These are phyloP conservation scores for Aurelia sp. DNA, from an alignment of 30 jellyfish, hydroid and myxozoan genomes.

Conservation along the genomic window DNA sequence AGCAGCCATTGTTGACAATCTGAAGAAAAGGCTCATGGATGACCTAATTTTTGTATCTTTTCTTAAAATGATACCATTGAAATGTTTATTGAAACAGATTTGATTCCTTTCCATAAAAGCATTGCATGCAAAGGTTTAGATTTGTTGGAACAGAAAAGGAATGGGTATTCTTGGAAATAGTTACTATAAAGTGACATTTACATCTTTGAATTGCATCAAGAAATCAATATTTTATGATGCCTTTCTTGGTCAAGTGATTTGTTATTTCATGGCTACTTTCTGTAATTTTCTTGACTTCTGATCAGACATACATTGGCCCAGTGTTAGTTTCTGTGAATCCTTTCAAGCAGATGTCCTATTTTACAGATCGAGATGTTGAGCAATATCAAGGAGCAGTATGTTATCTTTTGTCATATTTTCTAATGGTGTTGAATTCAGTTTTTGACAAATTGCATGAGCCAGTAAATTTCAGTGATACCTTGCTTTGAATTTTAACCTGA, in stretches of 20 bases:
- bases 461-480: not conserved
- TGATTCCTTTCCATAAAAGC: no score
- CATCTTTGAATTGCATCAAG: no score
- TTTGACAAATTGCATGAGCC: not conserved
- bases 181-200: no score
- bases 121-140: no score
- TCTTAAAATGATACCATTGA: not conserved
- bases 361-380: conserved; percentile 97
- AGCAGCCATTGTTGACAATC: conserved; percentile 96
- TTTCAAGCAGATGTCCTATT: conserved; percentile 94
- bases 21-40: conserved; percentile 92
- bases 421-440: not conserved
- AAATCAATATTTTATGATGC: no score
- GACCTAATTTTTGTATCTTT: conserved; percentile 97
- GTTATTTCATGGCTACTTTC: not conserved
- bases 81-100: no score
- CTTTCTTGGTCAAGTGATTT: no score
- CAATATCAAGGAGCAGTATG: conserved; percentile 98
- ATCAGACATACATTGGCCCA: conserved; percentile 99
- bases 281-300: conserved; percentile 7
- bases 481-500: not conserved
- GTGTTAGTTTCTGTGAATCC: conserved; percentile 99
- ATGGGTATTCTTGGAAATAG: no score
- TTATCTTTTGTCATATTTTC: not conserved
- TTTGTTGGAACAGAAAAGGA: no score